Percentiles rank a stretch among this genome's conserved stretches.
Conservation (phyloP, 2,797 vertebrate species). For the Pseudomugil tenellus region DNA sequence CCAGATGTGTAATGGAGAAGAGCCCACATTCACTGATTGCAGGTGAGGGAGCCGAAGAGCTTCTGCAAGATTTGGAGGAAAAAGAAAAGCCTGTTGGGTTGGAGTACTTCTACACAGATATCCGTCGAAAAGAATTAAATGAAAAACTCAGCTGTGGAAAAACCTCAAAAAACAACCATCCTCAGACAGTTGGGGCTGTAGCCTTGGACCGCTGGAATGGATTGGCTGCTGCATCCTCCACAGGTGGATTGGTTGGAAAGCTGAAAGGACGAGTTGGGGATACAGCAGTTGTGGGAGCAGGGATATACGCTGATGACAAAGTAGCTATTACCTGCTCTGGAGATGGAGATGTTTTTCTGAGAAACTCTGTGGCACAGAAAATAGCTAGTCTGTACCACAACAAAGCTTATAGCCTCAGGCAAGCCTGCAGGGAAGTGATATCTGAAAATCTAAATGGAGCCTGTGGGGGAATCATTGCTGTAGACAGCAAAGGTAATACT, state of each 20-base stretch:
- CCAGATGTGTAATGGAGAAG: slow-evolving; percentile 77
- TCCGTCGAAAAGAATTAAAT: slow-evolving; percentile 73
- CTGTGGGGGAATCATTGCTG: slow-evolving; percentile 82
- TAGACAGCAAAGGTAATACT: slow-evolving; percentile 77
- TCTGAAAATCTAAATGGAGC: slow-evolving; percentile 70
- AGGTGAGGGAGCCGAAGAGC: slow-evolving; percentile 80
- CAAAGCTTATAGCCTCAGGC: slow-evolving; percentile 77
- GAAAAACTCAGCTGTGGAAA: slow-evolving; percentile 57
- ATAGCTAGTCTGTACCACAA: slow-evolving; percentile 82
- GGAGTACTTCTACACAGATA: slow-evolving; percentile 83
- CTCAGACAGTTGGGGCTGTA: slow-evolving; percentile 85
- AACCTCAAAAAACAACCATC: slow-evolving; percentile 76
- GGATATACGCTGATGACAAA: slow-evolving; percentile 82
- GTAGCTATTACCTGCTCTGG: slow-evolving; percentile 84
- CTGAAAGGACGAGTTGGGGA: slow-evolving; percentile 84
- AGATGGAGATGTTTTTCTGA: slow-evolving; percentile 84
- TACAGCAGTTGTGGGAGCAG: slow-evolving; percentile 84
- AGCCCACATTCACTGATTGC: slow-evolving; percentile 73
- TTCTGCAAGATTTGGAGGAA: slow-evolving; percentile 65
- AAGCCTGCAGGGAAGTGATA: slow-evolving; percentile 82
- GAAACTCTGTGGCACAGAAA: slow-evolving; percentile 83
- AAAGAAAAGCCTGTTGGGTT: slow-evolving; percentile 63
- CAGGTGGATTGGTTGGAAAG: slow-evolving; percentile 83
- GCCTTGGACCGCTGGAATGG: slow-evolving; percentile 74
- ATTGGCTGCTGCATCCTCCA: slow-evolving; percentile 83